Conservation (phyloP, 2,113 vertebrate genomes). For the Ailuropoda melanoleuca region DNA sequence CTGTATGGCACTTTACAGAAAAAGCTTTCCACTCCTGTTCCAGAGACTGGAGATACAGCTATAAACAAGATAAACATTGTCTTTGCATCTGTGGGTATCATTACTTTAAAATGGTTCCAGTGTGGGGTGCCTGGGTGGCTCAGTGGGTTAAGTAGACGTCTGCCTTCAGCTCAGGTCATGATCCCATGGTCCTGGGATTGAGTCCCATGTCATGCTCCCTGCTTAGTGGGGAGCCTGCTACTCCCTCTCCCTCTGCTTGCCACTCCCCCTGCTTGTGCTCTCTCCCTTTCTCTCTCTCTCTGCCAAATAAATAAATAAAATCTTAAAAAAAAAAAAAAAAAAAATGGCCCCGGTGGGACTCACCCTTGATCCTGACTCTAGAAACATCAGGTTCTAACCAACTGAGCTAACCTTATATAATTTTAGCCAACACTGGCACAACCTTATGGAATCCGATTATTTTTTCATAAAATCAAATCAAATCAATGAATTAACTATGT, state of each 20-base stretch:
- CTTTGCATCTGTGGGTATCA: not conserved
- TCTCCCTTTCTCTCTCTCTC: too few relatives aligned
- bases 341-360: not conserved
- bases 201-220: too few relatives aligned
- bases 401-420: not conserved
- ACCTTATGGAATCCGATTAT: not conserved
- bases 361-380: not conserved
- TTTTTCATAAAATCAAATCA: not conserved
- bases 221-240: too few relatives aligned
- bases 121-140: too few relatives aligned
- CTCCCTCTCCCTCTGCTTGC: too few relatives aligned
- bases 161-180: too few relatives aligned
- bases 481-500: not conserved
- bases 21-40: not conserved
- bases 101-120: not conserved
- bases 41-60: not conserved
- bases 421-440: not conserved
- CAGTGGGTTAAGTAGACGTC: too few relatives aligned
- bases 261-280: too few relatives aligned
- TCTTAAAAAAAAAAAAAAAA: too few relatives aligned
- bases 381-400: slow-evolving; percentile 17
- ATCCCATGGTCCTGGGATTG: too few relatives aligned
- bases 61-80: not conserved
- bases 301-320: too few relatives aligned
- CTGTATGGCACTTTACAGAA: not conserved